Conservation (phyloP, 30 jellyfish, hydroid and myxozoan species). For the Catostylus mosaicus region DNA sequence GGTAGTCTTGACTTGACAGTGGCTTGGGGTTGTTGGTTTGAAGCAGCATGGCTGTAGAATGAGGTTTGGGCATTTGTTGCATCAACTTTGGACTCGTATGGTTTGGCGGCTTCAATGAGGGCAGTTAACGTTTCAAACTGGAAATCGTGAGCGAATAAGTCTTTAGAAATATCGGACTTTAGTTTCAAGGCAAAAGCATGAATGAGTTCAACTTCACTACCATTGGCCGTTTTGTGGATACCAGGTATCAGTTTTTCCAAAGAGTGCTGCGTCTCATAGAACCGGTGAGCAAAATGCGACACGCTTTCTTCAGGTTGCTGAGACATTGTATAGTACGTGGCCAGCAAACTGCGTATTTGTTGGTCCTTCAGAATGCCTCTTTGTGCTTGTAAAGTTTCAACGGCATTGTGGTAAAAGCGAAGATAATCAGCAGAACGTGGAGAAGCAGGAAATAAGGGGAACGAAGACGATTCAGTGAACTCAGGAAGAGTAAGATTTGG, state of each 20-base stretch:
- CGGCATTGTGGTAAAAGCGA: not conserved
- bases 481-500: not conserved
- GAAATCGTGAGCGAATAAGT: not conserved
- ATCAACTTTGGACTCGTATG: too few species aligned
- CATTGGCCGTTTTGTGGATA: not conserved
- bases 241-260: not conserved
- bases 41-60: too few species aligned
- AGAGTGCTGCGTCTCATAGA: too few species aligned
- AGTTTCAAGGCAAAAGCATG: not conserved
- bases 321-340: conserved; percentile 4
- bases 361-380: not conserved
- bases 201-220: not conserved
- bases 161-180: not conserved
- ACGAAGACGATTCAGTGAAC: conserved; percentile 2
- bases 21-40: too few species aligned
- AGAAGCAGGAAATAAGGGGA: not conserved
- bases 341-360: conserved; percentile 7
- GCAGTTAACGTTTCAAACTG: not conserved
- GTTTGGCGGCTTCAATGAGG: not conserved
- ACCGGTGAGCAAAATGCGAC: too few species aligned
- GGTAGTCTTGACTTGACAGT: too few species aligned
- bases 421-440: conserved; percentile 2
- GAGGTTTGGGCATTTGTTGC: too few species aligned
- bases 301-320: too few species aligned
- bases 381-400: not conserved